phyloP scores from a whole-genome alignment of 1,140 invertebrate species.

The Pseudomyrmex dendroicus region DNA sequence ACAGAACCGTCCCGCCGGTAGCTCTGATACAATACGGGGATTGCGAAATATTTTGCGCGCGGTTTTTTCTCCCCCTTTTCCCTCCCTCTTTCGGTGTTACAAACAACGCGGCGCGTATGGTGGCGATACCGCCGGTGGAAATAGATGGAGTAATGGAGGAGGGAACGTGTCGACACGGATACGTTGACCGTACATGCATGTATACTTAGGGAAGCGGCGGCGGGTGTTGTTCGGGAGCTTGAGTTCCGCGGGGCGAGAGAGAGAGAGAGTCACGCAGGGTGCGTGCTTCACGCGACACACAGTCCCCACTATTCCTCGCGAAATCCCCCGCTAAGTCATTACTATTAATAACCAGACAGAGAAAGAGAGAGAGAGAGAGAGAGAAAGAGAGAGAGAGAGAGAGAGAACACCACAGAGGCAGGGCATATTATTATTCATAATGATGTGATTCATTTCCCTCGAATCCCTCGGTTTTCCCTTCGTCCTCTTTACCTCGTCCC shows the following conservation, averaged over 20 bases:
- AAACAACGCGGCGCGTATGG: constrained; percentile 47
- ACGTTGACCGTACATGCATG: constrained; percentile 26
- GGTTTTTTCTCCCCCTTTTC: constrained; percentile 24
- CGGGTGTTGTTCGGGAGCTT: constrained; percentile 42
- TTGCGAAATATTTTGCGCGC: constrained; percentile 66
- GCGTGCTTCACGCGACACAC: constrained; percentile 82
- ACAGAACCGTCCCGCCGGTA: constrained; percentile 23
- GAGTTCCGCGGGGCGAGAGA: constrained; percentile 6
- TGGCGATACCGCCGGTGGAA: constrained; percentile 11
- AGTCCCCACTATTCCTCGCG: constrained; percentile 58
- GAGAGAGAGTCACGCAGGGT: constrained; percentile 66
- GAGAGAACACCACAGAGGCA: constrained; percentile 67
- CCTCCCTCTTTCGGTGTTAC: background rate
- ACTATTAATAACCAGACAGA: constrained; percentile 79
- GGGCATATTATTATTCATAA: constrained; percentile 80
- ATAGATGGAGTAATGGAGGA: constrained; percentile 49
- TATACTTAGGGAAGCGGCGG: constrained; percentile 55
- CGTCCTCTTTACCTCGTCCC: constrained; percentile 45
- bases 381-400: no score
- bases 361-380: no score
- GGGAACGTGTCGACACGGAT: constrained; percentile 51
- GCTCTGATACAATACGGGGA: constrained; percentile 49
- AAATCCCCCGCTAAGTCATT: constrained; percentile 78
- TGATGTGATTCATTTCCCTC: constrained; percentile 78
- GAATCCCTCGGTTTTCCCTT: constrained; percentile 59